Evolutionary conservation across 2,797 vertebrate genomes (phyloP).

Genomic region (Anolis apletophallus): DNA sequence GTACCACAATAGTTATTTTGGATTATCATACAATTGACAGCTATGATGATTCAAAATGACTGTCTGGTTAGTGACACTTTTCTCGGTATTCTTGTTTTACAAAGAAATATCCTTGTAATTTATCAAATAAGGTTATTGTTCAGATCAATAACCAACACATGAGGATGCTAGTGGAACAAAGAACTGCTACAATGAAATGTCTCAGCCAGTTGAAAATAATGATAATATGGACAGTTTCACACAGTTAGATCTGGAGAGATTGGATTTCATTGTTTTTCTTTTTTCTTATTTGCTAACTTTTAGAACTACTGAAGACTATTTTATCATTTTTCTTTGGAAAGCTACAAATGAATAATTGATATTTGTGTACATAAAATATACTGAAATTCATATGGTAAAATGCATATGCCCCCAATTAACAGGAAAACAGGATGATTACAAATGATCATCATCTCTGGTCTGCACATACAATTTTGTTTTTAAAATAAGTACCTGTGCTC

Average conservation of each 20-base stretch:
- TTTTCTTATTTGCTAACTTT: not conserved
- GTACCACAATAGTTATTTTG: constrained; percentile 27
- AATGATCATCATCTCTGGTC: not conserved
- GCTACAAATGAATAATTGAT: not conserved
- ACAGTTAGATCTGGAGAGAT: constrained; percentile 1
- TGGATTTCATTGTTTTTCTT: constrained; percentile 10
- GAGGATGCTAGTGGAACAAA: not conserved
- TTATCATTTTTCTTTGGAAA: constrained; percentile 30
- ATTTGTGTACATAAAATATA: not conserved
- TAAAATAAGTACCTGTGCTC: not conserved
- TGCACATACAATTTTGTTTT: not conserved
- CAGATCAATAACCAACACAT: not conserved
- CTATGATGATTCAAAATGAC: constrained; percentile 28
- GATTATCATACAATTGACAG: constrained; percentile 29
- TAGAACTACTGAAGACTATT: constrained; percentile 13
- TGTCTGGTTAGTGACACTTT: constrained; percentile 18
- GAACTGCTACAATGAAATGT: not conserved
- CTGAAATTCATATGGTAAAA: not conserved
- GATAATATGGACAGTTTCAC: constrained; percentile 1
- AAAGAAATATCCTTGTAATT: constrained; percentile 39
- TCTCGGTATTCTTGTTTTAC: constrained; percentile 29
- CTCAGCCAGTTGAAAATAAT: constrained; percentile 11
- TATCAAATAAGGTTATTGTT: constrained; percentile 25
- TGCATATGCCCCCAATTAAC: constrained; percentile 34
- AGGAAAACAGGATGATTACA: not conserved